Conservation (phyloP, 1,140 invertebrate genomes). For the Rhynchophorus ferrugineus region DNA sequence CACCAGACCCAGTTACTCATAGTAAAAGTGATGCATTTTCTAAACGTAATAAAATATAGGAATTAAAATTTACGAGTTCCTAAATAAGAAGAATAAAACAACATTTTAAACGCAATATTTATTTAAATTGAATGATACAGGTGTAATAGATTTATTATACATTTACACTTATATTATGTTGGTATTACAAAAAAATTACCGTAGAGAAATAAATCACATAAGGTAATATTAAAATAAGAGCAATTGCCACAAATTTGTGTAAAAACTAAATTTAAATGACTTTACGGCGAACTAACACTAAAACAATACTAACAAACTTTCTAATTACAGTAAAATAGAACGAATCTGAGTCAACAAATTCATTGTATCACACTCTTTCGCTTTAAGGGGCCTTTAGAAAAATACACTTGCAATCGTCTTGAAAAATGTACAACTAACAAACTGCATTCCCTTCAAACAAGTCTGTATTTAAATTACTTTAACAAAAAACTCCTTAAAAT, state of each 20-base stretch:
- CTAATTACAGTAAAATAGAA: conserved; percentile 20
- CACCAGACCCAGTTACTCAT: too few species aligned
- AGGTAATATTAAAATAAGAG: not conserved
- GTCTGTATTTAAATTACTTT: conserved; percentile 3
- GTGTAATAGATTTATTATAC: conserved; percentile 9
- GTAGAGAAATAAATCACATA: conserved; percentile 6
- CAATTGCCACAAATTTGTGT: too few species aligned
- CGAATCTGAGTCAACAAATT: conserved; percentile 34
- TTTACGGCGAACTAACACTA: conserved; percentile 9
- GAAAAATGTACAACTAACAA: conserved; percentile 28
- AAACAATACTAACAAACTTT: conserved; percentile 16
- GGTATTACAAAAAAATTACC: conserved; percentile 13
- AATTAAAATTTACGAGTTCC: too few species aligned
- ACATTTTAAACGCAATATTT: conserved; percentile 17
- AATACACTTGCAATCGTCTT: conserved; percentile 37
- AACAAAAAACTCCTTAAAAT: conserved; percentile 18
- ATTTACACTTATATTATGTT: conserved; percentile 7
- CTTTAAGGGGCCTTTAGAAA: conserved; percentile 39
- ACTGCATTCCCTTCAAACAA: conserved; percentile 15
- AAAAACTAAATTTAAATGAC: conserved; percentile 3
- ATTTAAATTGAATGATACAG: conserved; percentile 12
- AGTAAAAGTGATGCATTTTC: too few species aligned
- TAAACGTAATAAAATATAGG: too few species aligned
- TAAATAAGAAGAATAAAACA: not conserved
- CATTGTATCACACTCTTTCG: conserved; percentile 39